These are phyloP conservation scores for Holcopasites calliopsidis DNA, from an alignment of 1,140 invertebrate genomes.

Conservation along the genomic window DNA sequence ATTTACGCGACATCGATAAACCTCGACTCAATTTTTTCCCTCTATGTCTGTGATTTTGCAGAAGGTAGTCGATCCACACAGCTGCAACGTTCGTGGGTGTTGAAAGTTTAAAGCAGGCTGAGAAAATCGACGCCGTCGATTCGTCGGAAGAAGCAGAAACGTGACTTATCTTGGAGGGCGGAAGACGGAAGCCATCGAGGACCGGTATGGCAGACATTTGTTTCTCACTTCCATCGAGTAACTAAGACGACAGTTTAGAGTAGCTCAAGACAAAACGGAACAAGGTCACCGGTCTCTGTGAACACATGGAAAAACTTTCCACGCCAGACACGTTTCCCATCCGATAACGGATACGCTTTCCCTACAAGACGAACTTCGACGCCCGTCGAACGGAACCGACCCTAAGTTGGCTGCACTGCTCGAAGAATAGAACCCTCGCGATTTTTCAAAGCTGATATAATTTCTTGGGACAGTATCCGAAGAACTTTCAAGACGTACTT, in stretches of 20 bases:
- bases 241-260: constrained; percentile 18
- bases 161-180: background rate
- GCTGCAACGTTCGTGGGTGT: background rate
- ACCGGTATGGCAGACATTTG: background rate
- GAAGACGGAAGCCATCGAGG: background rate
- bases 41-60: background rate
- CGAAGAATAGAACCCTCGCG: background rate
- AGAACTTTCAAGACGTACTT: no score
- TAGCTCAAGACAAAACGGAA: constrained; percentile 2
- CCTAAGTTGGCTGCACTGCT: background rate
- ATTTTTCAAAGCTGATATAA: background rate
- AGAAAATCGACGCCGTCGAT: background rate
- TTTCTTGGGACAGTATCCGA: no score
- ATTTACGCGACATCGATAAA: constrained; percentile 31
- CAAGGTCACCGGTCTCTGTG: no score
- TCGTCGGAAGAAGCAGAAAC: background rate
- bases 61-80: no score
- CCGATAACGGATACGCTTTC: background rate
- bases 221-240: constrained; percentile 1
- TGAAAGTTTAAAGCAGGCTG: background rate
- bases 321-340: background rate
- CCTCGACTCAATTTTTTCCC: background rate
- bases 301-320: constrained; percentile 29
- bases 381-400: background rate
- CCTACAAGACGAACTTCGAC: constrained; percentile 1